These are phyloP conservation scores for Porites cylindrica DNA, from an alignment of 92 coral and sea anemone genomes.

Conservation along the genomic window DNA sequence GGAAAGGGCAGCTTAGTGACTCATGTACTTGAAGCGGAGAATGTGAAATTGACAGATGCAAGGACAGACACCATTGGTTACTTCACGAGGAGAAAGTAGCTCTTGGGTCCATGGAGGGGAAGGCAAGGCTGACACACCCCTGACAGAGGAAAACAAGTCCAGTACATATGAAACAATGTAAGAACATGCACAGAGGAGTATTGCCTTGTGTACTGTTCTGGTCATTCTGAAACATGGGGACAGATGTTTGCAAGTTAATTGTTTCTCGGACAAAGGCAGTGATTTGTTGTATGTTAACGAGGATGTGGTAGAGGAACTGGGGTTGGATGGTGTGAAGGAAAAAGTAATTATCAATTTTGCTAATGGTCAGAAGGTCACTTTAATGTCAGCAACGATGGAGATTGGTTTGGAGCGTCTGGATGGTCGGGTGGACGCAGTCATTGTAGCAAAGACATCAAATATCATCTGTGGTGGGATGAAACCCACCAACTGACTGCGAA, in stretches of 20 bases:
- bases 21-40: background rate
- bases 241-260: no score
- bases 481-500: constrained; percentile 13
- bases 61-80: constrained; percentile 38
- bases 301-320: background rate
- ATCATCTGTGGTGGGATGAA: constrained; percentile 47
- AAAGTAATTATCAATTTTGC: constrained; percentile 48
- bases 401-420: constrained; percentile 62
- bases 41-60: constrained; percentile 26
- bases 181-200: no score
- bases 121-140: no score
- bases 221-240: no score
- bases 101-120: no score
- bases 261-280: background rate
- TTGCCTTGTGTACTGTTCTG: no score
- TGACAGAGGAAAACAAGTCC: no score
- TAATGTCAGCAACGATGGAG: constrained; percentile 52
- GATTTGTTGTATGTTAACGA: constrained; percentile 34
- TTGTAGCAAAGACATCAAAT: constrained; percentile 31
- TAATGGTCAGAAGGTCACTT: constrained; percentile 27
- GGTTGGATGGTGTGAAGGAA: constrained; percentile 18
- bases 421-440: constrained; percentile 47
- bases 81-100: constrained; percentile 35
- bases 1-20: no score
- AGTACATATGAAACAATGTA: no score